A percentile compares a stretch with the other conserved stretches of the same genome.
These are phyloP conservation scores for Chromis chromis DNA, from an alignment of 2,797 vertebrate genomes.

Conservation along the genomic window DNA sequence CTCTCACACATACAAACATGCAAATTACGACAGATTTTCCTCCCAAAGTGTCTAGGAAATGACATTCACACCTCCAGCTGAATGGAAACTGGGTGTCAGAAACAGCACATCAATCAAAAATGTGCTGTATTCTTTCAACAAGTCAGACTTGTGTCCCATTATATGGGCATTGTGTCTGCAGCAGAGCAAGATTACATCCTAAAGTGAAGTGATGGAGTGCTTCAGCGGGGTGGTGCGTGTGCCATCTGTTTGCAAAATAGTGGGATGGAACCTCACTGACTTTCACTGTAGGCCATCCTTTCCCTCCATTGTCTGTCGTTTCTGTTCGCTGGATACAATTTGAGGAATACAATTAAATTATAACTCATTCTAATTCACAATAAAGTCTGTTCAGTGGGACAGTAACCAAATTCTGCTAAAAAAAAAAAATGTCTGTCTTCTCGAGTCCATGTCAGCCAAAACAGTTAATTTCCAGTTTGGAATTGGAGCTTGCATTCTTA, in stretches of 20 bases:
- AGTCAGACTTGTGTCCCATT: constrained; percentile 54
- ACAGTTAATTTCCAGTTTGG: constrained; percentile 1
- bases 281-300: constrained; percentile 33
- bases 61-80: constrained; percentile 46
- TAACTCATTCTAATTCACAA: constrained; percentile 17
- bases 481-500: not conserved
- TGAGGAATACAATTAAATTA: constrained; percentile 2
- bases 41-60: constrained; percentile 49
- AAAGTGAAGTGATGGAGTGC: constrained; percentile 55
- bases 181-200: constrained; percentile 42
- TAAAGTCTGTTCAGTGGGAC: not conserved
- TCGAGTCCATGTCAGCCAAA: not conserved
- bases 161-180: constrained; percentile 45
- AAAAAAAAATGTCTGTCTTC: not conserved
- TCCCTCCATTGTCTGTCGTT: constrained; percentile 16
- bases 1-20: constrained; percentile 59
- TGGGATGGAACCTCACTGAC: constrained; percentile 20
- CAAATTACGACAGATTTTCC: constrained; percentile 63
- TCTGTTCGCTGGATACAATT: constrained; percentile 28
- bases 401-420: not conserved
- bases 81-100: constrained; percentile 39
- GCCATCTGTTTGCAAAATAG: constrained; percentile 62
- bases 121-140: constrained; percentile 44
- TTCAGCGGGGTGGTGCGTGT: constrained; percentile 34
- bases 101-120: constrained; percentile 49